phyloP scores from a whole-genome alignment of 2,797 vertebrate genomes.

The Eulemur rubriventer region DNA sequence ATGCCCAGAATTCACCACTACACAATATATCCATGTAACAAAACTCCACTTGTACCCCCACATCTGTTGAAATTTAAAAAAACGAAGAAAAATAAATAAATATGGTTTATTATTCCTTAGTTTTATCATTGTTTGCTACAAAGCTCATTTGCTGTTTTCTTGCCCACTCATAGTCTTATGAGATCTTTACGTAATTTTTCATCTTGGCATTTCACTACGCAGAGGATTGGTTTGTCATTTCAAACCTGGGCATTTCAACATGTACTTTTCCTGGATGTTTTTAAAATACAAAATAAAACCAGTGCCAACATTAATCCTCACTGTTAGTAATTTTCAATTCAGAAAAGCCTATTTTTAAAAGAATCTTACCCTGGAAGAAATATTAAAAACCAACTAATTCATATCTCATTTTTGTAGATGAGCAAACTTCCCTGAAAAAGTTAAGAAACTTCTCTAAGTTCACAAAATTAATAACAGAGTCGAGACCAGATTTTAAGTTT shows the following conservation, averaged over 20 bases:
- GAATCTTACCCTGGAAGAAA: neutral
- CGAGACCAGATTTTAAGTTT: neutral
- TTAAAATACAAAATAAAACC: conserved; percentile 17
- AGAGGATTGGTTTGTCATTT: conserved; percentile 8
- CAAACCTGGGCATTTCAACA: neutral
- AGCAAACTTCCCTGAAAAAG: neutral
- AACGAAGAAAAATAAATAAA: neutral
- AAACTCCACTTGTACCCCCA: neutral
- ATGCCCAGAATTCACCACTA: neutral
- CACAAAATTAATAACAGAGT: neutral
- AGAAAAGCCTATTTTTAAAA: neutral
- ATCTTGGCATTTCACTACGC: conserved; percentile 11
- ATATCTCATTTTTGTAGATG: neutral
- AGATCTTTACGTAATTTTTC: neutral
- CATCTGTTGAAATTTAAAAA: neutral
- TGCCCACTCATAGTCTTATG: neutral
- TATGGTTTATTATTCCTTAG: neutral
- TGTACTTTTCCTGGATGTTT: conserved; percentile 27
- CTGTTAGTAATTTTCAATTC: neutral
- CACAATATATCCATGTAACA: neutral
- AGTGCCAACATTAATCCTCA: neutral
- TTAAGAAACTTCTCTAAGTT: neutral
- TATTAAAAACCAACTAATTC: neutral
- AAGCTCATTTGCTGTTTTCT: neutral
- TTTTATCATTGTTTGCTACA: neutral